These are phyloP conservation scores for Polyommatus icarus DNA, from an alignment of 2,888 invertebrate genomes.

Conservation along the genomic window DNA sequence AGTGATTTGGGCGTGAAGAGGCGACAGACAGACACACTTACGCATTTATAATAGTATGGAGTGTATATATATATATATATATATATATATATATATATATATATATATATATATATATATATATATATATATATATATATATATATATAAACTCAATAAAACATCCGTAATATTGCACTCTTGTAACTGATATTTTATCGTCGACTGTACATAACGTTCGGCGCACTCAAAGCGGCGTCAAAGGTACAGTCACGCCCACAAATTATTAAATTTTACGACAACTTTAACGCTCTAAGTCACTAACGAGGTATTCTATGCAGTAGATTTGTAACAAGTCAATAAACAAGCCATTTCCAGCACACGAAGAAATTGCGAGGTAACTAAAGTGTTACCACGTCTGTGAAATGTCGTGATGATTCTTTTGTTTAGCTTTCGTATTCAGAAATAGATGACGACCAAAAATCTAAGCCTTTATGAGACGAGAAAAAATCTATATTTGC, in stretches of 20 bases:
- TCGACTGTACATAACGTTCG: constrained; percentile 13
- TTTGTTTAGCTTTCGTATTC: not conserved
- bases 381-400: not conserved
- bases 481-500: not conserved
- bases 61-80: no score
- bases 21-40: no score
- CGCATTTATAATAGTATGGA: no score
- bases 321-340: constrained; percentile 27
- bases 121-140: no score
- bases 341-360: constrained; percentile 4
- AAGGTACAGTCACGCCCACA: constrained; percentile 52
- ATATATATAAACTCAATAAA: constrained; percentile 3
- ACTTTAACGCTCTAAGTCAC: constrained; percentile 48
- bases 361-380: not conserved
- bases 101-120: no score
- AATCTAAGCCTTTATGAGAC: not conserved
- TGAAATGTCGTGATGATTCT: not conserved
- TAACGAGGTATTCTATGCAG: constrained; percentile 26
- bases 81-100: no score
- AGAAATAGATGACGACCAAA: not conserved
- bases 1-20: no score
- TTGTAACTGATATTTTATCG: constrained; percentile 14
- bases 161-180: constrained; percentile 6
- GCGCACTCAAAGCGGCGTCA: constrained; percentile 15
- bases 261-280: constrained; percentile 57